Base-by-base conservation (phyloP, 2,113 vertebrate species). In the Camelus dromedarius region DNA sequence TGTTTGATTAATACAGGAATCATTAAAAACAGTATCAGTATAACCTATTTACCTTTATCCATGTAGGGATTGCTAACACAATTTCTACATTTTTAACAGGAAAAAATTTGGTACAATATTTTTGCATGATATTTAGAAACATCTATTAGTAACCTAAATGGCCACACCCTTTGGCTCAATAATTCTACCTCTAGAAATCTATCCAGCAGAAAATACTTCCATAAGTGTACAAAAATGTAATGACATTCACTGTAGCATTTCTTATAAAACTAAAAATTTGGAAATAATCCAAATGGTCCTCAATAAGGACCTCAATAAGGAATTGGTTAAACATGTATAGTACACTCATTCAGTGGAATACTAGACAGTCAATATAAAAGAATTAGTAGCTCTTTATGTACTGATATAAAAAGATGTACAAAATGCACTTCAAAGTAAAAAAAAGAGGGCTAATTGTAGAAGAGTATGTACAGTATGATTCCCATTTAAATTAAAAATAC, bases 361-460 rank as follows among this genome's bases (percentile, higher is more conserved):
- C 6, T 30, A 79, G 19, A 14, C 56, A 79, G 30, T 82, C 50
- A 88, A 32, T 54, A 54, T 30, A 50, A 38, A 84, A 58, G 5
- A 80, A 89, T 66, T 28, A 32, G 7, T 66, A 81, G 73, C 3
- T 89, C 26, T 70, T 84, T 85, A 42, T 64, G 16, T 67, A 85
- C 13, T 75, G 12, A 62, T 76, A 64, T 9, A 58, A 86, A 95
- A 90, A 93, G 35, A 58, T 85, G 24, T n/a, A 9, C 50, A 93
- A 95, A 96, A 89, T 60, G 28, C 73, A 58, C 30, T 66, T 79
- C 10, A 89, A 58, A 77, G 26, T 67, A 16, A 19, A 77, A 96
- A 70, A 35, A 52, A 10, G 35, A 72, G 1, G 4, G 18, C 46
- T 75, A 81, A 82, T 22, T 56, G 19, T 7, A 52, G 11, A 82